Percentiles rank a stretch among this genome's conserved stretches.
These are phyloP conservation scores for Eretmochelys imbricata DNA, from an alignment of 2,113 vertebrate species.

Conservation along the genomic window DNA sequence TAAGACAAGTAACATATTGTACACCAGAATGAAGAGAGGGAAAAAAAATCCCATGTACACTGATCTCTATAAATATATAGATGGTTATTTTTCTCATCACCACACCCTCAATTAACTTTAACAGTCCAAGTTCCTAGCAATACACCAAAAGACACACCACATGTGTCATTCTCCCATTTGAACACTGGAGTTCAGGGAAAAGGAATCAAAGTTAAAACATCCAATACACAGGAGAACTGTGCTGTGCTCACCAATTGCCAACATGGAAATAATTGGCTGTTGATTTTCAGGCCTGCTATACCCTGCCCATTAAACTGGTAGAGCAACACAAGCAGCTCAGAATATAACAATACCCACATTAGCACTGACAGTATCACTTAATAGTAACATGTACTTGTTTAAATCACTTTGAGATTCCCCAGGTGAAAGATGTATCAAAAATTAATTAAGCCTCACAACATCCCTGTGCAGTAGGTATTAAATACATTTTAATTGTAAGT, in stretches of 20 bases:
- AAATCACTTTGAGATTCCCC: neutral
- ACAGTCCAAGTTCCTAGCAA: slow-evolving; percentile 47
- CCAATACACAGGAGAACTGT: neutral
- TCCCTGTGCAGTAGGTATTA: neutral
- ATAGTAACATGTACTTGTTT: neutral
- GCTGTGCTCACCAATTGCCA: neutral
- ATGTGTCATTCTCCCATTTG: neutral
- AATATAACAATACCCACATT: accelerated
- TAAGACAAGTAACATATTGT: slow-evolving; percentile 53
- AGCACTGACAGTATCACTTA: neutral
- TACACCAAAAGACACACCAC: neutral
- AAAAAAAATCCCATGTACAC: neutral
- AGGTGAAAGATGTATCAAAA: neutral
- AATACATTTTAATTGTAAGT: neutral
- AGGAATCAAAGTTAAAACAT: neutral
- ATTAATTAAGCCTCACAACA: neutral
- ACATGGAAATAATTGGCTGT: neutral
- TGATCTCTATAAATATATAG: slow-evolving; percentile 45
- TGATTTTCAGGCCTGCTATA: neutral
- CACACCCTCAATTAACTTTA: slow-evolving; percentile 49
- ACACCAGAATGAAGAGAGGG: slow-evolving; percentile 42
- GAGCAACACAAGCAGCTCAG: neutral
- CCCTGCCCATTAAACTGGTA: neutral
- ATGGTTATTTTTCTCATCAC: slow-evolving; percentile 34
- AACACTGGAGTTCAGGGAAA: neutral